These are phyloP conservation scores for Nasonia giraulti DNA, from an alignment of 1,140 invertebrate genomes.

Conservation along the genomic window DNA sequence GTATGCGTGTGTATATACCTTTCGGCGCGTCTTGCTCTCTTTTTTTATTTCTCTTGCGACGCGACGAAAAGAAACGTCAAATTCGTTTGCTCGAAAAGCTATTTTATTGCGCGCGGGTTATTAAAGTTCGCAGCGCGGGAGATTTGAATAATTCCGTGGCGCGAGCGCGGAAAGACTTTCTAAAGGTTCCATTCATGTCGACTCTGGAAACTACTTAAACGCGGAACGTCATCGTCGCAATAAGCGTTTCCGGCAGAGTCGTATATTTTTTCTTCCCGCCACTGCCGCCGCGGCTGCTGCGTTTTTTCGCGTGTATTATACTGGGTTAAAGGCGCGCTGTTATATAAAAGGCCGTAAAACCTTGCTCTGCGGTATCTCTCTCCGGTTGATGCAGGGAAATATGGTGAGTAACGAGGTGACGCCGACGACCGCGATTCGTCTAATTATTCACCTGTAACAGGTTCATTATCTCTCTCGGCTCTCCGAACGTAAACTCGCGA, in stretches of 20 bases:
- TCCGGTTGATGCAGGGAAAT: not conserved
- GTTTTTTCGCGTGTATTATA: not conserved
- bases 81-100: conserved; percentile 22
- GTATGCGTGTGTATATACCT: not conserved
- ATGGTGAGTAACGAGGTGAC: conserved; percentile 15
- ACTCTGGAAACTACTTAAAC: conserved; percentile 22
- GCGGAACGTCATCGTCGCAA: not conserved
- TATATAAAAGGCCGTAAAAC: conserved; percentile 29
- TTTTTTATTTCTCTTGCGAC: not conserved
- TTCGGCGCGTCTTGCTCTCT: not conserved
- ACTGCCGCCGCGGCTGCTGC: no score
- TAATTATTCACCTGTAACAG: conserved; percentile 46
- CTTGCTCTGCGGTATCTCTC: not conserved
- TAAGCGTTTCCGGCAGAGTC: conserved; percentile 14
- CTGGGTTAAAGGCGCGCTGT: conserved; percentile 9
- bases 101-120: conserved; percentile 1
- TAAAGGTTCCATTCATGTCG: conserved; percentile 32
- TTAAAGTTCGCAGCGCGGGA: no score
- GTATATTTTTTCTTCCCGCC: not conserved
- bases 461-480: conserved; percentile 19
- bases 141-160: conserved; percentile 33
- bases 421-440: conserved; percentile 18
- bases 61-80: conserved; percentile 30
- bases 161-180: conserved; percentile 35
- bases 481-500: not conserved